Evolutionary conservation across 2,797 vertebrate species (phyloP).

Genomic region (Danionella dracula): DNA sequence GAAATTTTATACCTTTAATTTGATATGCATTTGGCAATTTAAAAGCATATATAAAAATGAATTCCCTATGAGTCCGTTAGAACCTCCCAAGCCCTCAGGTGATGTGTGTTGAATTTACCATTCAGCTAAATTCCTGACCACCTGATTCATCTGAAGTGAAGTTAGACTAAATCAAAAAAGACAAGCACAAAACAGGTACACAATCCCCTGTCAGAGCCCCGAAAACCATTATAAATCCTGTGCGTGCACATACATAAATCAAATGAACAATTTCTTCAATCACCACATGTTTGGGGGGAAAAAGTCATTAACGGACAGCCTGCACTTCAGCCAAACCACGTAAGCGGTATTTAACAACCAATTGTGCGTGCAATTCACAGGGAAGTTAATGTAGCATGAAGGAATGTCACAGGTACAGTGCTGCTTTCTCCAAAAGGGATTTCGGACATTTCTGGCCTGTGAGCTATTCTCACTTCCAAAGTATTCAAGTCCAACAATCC

Average conservation of each 20-base stretch:
- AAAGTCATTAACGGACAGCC: constrained; percentile 68
- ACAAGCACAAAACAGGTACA: constrained; percentile 1
- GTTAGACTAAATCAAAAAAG: constrained; percentile 9
- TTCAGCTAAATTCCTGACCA: background rate
- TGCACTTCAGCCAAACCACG: constrained; percentile 70
- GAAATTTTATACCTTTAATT: background rate
- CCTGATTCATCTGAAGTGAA: constrained; percentile 12
- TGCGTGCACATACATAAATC: background rate
- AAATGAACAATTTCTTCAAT: constrained; percentile 44
- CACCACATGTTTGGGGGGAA: constrained; percentile 62
- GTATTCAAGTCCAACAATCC: background rate
- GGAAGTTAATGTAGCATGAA: constrained; percentile 78
- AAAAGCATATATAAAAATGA: background rate
- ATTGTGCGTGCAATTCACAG: constrained; percentile 76
- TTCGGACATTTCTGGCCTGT: constrained; percentile 50
- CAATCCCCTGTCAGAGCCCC: background rate
- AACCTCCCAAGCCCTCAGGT: background rate
- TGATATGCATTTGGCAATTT: background rate
- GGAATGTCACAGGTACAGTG: constrained; percentile 78
- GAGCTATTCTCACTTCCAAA: constrained; percentile 46
- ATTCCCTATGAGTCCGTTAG: background rate
- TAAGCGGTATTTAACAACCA: constrained; percentile 79
- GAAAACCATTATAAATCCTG: constrained; percentile 14
- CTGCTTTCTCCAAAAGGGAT: constrained; percentile 68
- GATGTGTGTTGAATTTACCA: background rate